Conservation (phyloP, 2,113 vertebrate species). For the Todiramphus saurophagus region DNA sequence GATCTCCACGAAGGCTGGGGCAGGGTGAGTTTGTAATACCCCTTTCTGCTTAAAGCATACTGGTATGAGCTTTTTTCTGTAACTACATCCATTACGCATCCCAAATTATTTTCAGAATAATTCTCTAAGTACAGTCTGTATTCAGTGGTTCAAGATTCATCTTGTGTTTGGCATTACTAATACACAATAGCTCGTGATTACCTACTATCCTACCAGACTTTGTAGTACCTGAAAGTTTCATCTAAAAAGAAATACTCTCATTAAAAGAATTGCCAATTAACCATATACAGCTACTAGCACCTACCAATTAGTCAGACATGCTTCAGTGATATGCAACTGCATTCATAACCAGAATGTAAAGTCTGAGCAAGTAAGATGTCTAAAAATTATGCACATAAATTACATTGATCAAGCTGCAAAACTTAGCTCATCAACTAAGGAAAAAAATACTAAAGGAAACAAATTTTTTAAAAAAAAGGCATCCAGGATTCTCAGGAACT, state of each 20-base stretch:
- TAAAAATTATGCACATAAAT: neutral
- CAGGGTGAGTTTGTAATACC: neutral
- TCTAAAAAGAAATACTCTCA: neutral
- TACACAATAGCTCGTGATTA: neutral
- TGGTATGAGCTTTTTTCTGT: neutral
- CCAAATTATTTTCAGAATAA: neutral
- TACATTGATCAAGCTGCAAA: neutral
- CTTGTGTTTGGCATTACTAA: neutral
- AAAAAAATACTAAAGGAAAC: no score
- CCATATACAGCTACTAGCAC: neutral
- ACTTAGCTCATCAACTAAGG: neutral
- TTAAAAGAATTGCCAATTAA: neutral
- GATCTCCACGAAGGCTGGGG: neutral
- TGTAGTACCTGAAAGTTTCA: neutral
- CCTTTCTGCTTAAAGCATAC: neutral
- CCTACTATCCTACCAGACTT: neutral
- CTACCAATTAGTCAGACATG: neutral
- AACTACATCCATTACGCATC: neutral
- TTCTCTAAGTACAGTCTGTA: neutral
- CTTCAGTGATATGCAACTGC: neutral
- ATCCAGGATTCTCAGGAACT: neutral
- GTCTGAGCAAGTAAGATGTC: neutral
- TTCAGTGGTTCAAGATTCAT: neutral
- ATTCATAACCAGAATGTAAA: neutral
- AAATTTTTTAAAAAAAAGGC: neutral